Evolutionary conservation across 2,888 invertebrate genomes (phyloP).

Genomic region (Platycheirus albimanus): DNA sequence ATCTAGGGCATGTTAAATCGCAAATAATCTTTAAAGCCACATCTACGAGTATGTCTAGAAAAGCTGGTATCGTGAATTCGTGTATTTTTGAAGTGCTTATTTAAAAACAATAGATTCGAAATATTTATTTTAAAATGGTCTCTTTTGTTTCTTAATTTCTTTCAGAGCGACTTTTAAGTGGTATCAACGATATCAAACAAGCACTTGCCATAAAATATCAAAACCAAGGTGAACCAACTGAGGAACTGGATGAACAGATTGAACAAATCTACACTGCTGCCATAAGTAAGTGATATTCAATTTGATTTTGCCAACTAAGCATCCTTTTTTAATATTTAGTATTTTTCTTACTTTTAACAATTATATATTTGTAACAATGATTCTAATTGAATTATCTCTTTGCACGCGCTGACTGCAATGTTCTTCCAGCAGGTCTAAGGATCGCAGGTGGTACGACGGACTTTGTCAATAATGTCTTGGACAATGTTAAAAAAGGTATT

Average conservation of each 20-base stretch:
- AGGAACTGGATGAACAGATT: conserved; percentile 88
- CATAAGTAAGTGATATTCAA: conserved; percentile 77
- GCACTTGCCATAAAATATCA: conserved; percentile 86
- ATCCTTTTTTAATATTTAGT: no score
- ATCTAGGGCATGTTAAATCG: no score
- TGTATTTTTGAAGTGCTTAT: no score
- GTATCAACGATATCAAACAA: conserved; percentile 90
- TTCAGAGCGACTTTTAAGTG: conserved; percentile 90
- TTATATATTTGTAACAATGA: conserved; percentile 6
- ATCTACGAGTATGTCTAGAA: no score
- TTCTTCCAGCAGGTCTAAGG: conserved; percentile 87
- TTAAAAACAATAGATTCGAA: no score
- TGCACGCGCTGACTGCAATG: conserved; percentile 57
- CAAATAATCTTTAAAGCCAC: no score
- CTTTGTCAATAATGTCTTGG: conserved; percentile 95
- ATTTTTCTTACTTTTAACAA: neutral
- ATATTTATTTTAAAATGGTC: no score
- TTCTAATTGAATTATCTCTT: conserved; percentile 60
- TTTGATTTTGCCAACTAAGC: conserved; percentile 1
- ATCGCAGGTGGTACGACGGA: conserved; percentile 96
- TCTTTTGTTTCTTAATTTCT: conserved; percentile 47
- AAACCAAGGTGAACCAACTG: conserved; percentile 80
- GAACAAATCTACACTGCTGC: conserved; percentile 85
- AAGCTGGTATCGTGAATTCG: no score
- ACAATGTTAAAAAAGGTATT: conserved; percentile 92